Percentiles rank a stretch among this genome's conserved stretches.
Conservation (phyloP, 2,797 vertebrate genomes). For the Hippocampus kuda region DNA sequence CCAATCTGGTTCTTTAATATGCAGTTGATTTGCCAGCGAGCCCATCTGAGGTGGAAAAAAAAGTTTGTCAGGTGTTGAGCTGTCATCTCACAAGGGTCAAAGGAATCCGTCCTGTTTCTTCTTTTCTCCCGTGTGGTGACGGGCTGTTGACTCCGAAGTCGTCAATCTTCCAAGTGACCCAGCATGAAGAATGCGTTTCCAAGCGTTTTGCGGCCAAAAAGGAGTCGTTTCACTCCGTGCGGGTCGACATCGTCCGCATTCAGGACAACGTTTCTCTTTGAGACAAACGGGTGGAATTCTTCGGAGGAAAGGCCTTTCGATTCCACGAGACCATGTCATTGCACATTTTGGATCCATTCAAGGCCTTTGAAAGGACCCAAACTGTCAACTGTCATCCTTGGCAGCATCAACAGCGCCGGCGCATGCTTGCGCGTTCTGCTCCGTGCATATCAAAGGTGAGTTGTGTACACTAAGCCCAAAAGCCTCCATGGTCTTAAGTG, state of each 20-base stretch:
- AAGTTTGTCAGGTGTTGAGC: constrained; percentile 32
- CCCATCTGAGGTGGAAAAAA: constrained; percentile 21
- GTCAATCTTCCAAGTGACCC: constrained; percentile 9
- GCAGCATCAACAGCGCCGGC: constrained; percentile 3
- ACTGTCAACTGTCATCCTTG: constrained; percentile 20
- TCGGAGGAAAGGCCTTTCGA: neutral
- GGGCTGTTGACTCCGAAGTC: constrained; percentile 10
- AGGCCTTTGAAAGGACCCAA: constrained; percentile 1
- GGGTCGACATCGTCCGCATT: neutral
- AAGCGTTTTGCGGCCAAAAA: constrained; percentile 45
- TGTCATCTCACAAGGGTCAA: neutral
- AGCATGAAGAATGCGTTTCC: constrained; percentile 36
- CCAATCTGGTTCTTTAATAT: constrained; percentile 46
- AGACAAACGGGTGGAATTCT: constrained; percentile 27
- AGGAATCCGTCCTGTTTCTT: constrained; percentile 13
- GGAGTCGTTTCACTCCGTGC: constrained; percentile 32
- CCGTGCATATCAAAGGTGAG: constrained; percentile 23
- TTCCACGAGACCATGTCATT: neutral
- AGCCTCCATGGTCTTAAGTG: constrained; percentile 17
- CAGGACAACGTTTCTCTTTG: neutral
- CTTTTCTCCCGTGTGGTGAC: constrained; percentile 22
- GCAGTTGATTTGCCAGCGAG: constrained; percentile 32
- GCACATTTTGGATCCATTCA: constrained; percentile 3
- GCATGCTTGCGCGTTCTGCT: constrained; percentile 16
- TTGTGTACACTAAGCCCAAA: constrained; percentile 24